phyloP scores from a whole-genome alignment of 2,797 vertebrate species.

The Hoplostethus atlanticus region DNA sequence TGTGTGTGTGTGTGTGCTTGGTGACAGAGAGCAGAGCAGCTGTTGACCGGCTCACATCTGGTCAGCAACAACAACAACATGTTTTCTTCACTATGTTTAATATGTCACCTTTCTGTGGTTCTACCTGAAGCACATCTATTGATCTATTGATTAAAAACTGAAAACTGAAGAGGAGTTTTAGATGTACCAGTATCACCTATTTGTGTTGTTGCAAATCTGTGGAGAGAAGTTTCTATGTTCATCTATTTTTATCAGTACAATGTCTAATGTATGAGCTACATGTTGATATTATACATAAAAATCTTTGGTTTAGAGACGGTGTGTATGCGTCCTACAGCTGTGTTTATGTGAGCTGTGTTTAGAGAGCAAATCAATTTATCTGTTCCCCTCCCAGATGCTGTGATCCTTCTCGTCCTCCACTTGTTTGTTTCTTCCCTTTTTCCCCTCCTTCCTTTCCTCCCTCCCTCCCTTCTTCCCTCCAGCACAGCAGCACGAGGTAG shows the following conservation, averaged over 20 bases:
- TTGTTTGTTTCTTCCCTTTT: constrained; percentile 11
- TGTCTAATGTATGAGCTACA: background rate
- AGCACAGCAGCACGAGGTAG: constrained; percentile 23
- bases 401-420: constrained; percentile 18
- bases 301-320: background rate
- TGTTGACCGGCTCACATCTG: constrained; percentile 2
- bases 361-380: background rate
- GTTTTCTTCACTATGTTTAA: too few species aligned
- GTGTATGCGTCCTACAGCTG: background rate
- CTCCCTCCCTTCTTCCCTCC: constrained; percentile 4
- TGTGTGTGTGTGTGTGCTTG: background rate
- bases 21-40: background rate
- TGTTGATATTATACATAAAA: background rate
- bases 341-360: background rate
- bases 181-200: too few species aligned
- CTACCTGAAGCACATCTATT: too few species aligned
- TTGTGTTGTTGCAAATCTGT: too few species aligned
- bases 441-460: constrained; percentile 16
- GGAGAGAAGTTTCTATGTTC: too few species aligned
- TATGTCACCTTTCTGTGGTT: too few species aligned
- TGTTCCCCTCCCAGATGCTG: constrained; percentile 9
- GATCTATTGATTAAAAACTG: too few species aligned
- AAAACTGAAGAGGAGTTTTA: too few species aligned
- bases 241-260: background rate
- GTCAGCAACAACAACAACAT: background rate